Base-by-base conservation (phyloP, 2,888 invertebrate species). In the Lasioglossum leucozonium region DNA sequence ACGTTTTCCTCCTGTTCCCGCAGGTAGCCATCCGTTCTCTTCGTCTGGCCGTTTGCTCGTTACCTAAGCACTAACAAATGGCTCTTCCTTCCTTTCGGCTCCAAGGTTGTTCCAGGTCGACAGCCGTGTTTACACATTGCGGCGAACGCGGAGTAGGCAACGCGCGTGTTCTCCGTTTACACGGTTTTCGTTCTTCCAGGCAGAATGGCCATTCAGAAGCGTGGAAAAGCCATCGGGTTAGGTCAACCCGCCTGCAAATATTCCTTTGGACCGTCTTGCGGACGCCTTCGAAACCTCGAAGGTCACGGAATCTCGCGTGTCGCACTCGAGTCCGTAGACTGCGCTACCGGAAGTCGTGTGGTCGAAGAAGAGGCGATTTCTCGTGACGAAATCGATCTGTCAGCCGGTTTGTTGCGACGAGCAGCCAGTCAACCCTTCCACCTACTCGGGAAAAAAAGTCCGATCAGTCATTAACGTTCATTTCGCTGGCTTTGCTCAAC, bases 41-140 rank as follows among this genome's bases (percentile, higher is more conserved):
- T 34, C n/a, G 30, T 72, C 79, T 51, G 72, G n/a, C 44, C 13
- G 51, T 55, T 42, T 62, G 73, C 85, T 90, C 89, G 88, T 87
- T 90, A 88, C 84, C 85, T 87, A 87, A 90, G 87, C 87, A 74
- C 85, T 78, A 90, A 89, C 88, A 88, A 90, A 90, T 87, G 83
- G 78, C 81, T 87, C 87, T 88, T 86, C 87, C 88, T 89, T 89
- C 84, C 88, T 89, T 74, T 74, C 79, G 81, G 78, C 77, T 30
- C 82, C 84, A 86, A 86, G 88, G 87, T 85, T 89, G 87, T 88
- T 88, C 84, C 88, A 89, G 85, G 87, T 84, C 85, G 81, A 77
- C 80, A 80, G 81, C 47, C 84, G 74, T 86, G 89, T 88, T 87
- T 87, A 86, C 89, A 72, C 74, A 79, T 72, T 67, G 86, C 88